phyloP scores from a whole-genome alignment of 2,797 vertebrate genomes.

The Pachyuromys duprasi region DNA sequence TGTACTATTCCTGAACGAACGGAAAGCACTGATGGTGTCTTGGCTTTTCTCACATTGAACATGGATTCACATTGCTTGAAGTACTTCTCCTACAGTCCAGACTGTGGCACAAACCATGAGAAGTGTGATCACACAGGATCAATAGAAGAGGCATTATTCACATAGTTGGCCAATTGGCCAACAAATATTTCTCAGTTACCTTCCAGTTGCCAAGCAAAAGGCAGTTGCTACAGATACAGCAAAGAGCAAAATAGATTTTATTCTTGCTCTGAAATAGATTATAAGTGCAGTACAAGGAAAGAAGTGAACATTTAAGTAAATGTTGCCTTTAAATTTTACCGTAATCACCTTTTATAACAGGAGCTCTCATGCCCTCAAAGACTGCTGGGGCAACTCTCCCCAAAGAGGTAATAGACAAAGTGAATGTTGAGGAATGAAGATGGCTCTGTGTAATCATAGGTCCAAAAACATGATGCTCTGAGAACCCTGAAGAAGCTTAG shows the following conservation, averaged over 20 bases:
- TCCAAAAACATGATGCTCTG: not conserved
- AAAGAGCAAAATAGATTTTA: not conserved
- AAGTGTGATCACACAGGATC: not conserved
- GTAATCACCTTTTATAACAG: not conserved
- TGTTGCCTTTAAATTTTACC: not conserved
- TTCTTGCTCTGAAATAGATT: not conserved
- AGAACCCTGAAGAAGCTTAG: not conserved
- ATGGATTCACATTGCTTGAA: not conserved
- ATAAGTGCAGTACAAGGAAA: not conserved
- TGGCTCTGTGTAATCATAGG: not conserved
- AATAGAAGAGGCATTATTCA: not conserved
- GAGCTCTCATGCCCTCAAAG: not conserved
- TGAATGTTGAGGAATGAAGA: not conserved
- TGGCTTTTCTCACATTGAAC: not conserved
- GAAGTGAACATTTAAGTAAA: not conserved
- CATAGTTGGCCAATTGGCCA: not conserved
- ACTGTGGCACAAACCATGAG: not conserved
- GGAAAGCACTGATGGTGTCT: not conserved
- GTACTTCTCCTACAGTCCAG: not conserved
- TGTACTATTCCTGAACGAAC: not conserved
- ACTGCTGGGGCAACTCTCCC: not conserved
- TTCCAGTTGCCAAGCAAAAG: not conserved
- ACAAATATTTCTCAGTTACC: constrained; percentile 3
- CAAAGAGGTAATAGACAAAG: not conserved
- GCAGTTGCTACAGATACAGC: not conserved